phyloP scores from a whole-genome alignment of 2,113 vertebrate species.

The Porphyrio hochstetteri region DNA sequence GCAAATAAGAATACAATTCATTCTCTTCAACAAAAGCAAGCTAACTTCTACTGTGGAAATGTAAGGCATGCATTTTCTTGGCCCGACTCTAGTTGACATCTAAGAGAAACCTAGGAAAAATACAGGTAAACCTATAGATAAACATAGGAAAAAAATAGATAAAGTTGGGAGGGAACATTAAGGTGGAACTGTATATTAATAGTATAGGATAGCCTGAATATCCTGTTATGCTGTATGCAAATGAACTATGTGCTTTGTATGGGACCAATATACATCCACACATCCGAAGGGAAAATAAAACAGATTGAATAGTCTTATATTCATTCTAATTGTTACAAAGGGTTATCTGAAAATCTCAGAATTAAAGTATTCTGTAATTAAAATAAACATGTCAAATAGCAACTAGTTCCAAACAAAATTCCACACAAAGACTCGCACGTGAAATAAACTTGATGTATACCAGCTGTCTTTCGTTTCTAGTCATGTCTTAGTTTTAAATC shows the following conservation, averaged over 20 bases:
- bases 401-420: conserved; percentile 18
- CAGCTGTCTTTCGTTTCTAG: background rate
- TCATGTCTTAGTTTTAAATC: background rate
- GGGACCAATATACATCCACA: background rate
- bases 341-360: background rate
- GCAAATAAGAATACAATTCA: background rate
- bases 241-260: background rate
- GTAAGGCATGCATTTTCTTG: background rate
- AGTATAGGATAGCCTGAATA: background rate
- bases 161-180: background rate
- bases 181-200: background rate
- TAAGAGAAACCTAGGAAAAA: background rate
- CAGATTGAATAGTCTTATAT: background rate
- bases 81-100: background rate
- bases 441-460: conserved; percentile 13
- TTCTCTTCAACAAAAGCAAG: background rate
- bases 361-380: conserved; percentile 34
- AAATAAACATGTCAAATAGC: conserved; percentile 32
- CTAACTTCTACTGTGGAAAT: background rate
- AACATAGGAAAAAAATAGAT: background rate
- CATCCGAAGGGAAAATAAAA: conserved; percentile 15
- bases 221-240: background rate
- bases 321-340: background rate
- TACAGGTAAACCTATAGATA: background rate
- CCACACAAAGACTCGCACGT: background rate